Base-by-base conservation (phyloP, 2,888 invertebrate species). In the Lasius fuliginosus region DNA sequence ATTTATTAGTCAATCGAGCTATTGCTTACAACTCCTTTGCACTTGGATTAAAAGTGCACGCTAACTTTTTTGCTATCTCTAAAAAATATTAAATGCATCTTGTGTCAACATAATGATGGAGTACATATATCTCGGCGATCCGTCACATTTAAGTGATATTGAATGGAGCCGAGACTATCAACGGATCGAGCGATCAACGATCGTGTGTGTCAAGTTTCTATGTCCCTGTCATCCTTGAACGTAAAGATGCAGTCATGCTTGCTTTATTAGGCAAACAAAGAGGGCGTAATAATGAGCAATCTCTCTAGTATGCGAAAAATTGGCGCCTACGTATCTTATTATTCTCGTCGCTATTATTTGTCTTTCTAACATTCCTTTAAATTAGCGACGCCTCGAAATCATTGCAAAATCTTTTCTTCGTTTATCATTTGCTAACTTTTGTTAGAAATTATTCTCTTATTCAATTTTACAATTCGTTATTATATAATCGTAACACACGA, bases 171-270 rank as follows among this genome's bases (percentile, higher is more conserved):
- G 56, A 27, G 82, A 62, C 67, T 84, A 76, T n/a, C n/a, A n/a
- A n/a, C 69, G 73, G 65, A 76, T 85, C 89, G 79, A 89, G 62
- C 68, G 84, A 86, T 74, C 85, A 75, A 81, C 77, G 30, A 58
- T 85, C 77, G 82, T 84, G 88, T 83, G 67, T 85, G 75, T 86
- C 88, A 86, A 64, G 83, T 85, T 62, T 79, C 86, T 85, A 84
- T 85, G 77, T 85, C 83, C 90, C 86, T 86, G 89, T 91, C 91
- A 91, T 91, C 89, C 91, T 91, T 91, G 91, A 91, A 87, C 27
- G 81, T 85, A 90, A 84, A 88, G 91, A 91, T 91, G 88, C 89
- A 83, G 85, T 82, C 84, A 76, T 74, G 87, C 82, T 40, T 84
- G 76, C 83, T 77, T 86, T 77, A 53, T 83, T 82, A 64, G 85